Conservation (phyloP, 2,113 vertebrate species). For the Spermophilus dauricus region DNA sequence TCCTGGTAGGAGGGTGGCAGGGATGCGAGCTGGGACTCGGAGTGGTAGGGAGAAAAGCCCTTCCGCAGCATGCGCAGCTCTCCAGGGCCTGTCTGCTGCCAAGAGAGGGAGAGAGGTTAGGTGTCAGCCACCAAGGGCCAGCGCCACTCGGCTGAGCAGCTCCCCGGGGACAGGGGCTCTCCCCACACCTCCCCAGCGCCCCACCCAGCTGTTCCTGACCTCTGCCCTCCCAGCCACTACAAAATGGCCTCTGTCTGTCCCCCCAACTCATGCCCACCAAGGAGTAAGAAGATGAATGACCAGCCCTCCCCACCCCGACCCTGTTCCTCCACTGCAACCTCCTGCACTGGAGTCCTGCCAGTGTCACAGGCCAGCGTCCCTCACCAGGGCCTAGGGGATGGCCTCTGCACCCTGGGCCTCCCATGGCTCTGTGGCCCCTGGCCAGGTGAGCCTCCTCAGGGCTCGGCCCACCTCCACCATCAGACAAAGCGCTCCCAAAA, state of each 20-base stretch:
- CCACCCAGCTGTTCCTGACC: background rate
- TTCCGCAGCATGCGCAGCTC: conserved; percentile 95
- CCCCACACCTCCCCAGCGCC: background rate
- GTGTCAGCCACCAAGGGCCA: rapidly evolving
- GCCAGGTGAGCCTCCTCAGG: rapidly evolving
- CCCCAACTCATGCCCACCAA: no score
- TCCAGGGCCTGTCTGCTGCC: conserved; percentile 92
- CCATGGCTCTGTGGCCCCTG: rapidly evolving
- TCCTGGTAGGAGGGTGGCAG: conserved; percentile 95
- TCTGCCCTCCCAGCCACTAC: rapidly evolving
- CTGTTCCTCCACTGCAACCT: background rate
- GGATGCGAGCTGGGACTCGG: conserved; percentile 95
- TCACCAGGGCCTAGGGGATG: background rate
- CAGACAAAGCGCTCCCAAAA: background rate
- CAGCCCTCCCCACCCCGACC: no score
- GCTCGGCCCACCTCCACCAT: background rate
- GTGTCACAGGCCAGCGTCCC: background rate
- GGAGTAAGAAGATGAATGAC: no score
- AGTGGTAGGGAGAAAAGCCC: conserved; percentile 95
- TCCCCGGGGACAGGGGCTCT: rapidly evolving
- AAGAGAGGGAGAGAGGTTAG: background rate
- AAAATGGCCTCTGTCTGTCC: rapidly evolving
- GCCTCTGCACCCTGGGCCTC: background rate
- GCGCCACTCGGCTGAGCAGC: no score
- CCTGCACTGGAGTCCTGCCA: background rate